A percentile compares a stretch with the other conserved stretches of the same genome.
Conservation (phyloP, 2,797 vertebrate species). For the Sitta carolinensis region DNA sequence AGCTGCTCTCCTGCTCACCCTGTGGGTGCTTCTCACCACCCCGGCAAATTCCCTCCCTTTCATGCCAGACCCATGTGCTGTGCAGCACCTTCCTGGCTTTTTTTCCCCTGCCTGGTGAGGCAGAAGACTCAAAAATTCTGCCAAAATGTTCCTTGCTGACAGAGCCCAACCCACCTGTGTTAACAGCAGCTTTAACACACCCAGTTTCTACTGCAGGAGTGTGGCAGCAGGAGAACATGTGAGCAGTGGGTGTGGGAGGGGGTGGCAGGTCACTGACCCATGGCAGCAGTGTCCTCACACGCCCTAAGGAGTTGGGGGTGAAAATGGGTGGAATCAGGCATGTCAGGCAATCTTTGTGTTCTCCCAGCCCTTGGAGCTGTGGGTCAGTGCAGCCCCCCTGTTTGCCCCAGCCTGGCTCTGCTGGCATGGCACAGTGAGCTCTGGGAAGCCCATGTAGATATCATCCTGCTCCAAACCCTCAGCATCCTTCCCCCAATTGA, state of each 20-base stretch:
- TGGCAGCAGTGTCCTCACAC: rapidly evolving
- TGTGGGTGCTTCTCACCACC: not conserved
- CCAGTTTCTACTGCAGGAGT: not conserved
- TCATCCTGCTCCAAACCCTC: not conserved
- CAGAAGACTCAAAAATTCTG: not conserved
- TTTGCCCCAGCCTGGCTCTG: not conserved
- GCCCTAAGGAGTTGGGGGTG: rapidly evolving
- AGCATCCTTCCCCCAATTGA: not conserved
- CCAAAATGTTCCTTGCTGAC: rapidly evolving
- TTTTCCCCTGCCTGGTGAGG: not conserved
- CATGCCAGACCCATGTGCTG: rapidly evolving
- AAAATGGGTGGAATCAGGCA: not conserved
- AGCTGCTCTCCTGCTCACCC: not conserved
- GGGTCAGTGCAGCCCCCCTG: not conserved
- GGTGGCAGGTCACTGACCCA: not conserved
- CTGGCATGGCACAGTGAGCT: not conserved
- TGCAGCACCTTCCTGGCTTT: not conserved
- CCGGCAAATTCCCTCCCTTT: not conserved
- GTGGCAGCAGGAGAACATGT: not conserved
- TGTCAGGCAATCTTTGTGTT: not conserved
- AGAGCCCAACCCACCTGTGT: rapidly evolving
- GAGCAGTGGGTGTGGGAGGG: not conserved
- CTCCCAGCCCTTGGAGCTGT: not conserved
- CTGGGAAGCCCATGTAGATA: rapidly evolving
- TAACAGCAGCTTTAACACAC: not conserved